Evolutionary conservation across 2,113 vertebrate genomes (phyloP), one percentile per base, ranked within the genome.

Genomic region (Eidolon helvum): DNA sequence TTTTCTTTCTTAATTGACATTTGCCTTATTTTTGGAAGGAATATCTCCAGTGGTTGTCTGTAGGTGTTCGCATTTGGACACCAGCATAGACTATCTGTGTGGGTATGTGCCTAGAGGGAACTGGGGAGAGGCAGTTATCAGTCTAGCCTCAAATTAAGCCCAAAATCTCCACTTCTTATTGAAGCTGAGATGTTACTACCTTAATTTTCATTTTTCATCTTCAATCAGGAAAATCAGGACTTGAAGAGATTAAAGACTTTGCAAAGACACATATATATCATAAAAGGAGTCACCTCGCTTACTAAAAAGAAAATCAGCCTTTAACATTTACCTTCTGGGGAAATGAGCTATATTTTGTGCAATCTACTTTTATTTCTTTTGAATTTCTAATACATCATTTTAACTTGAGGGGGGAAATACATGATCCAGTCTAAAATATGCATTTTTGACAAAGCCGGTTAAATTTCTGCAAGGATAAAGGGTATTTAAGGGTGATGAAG

Each of bases 131-230:
- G n/a, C 12, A 53, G 15, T 75, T 26, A 61, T 38, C 5, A 26
- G 28, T 38, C 33, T 69, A 63, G 43, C 10, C 26, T 55, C 26
- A 78, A 68, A 57, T 24, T 65, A 63, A 89, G 33, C 11, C 85
- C 83, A 38, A 88, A 35, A 79, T 40, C 38, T 84, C 22, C 4
- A 87, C 22, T 43, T 11, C 21, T 90, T 71, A 92, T 5, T 89
- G 50, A 90, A 92, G 38, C 38, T 86, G n/a, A 83, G 38, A 87
- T 87, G 88, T 93, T 94, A 43, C 45, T 61, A 66, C 55, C 82
- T 96, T 95, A 79, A 78, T 88, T 91, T 95, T 89, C 9, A 79
- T 85, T 88, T 91, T 95, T 21, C 65, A 74, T 84, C 75, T 87
- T 61, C n/a, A 96, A 43, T 35, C 21, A 53, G 11, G 69, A 86